Percentiles rank a stretch among this genome's conserved stretches.
phyloP scores from a whole-genome alignment of 1,140 invertebrate species.

The Brachionus rubens region DNA sequence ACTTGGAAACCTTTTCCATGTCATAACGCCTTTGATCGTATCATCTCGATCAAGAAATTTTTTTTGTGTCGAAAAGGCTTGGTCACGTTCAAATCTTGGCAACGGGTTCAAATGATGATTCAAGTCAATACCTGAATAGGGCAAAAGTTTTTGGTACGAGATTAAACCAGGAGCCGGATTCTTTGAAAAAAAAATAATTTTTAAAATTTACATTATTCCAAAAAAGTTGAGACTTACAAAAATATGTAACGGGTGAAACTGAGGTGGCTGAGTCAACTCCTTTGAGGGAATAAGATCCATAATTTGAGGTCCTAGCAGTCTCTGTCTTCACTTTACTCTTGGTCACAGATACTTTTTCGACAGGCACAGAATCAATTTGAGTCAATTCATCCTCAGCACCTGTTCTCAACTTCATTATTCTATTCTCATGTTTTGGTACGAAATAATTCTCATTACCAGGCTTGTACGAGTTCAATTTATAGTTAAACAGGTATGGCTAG shows the following conservation, averaged over 20 bases:
- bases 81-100: conserved; percentile 52
- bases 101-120: conserved; percentile 59
- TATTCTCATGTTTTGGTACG: conserved; percentile 1
- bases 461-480: conserved; percentile 19
- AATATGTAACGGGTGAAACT: conserved; percentile 58
- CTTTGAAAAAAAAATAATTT: conserved; percentile 48
- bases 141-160: conserved; percentile 54
- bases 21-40: conserved; percentile 56
- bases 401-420: conserved; percentile 49
- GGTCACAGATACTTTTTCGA: background rate
- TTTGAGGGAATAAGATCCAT: conserved; percentile 51
- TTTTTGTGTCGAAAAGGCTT: conserved; percentile 55
- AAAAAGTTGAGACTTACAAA: no score
- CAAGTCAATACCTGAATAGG: conserved; percentile 56
- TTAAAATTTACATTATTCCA: no score
- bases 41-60: conserved; percentile 58
- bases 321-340: conserved; percentile 2
- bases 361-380: conserved; percentile 8
- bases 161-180: conserved; percentile 58
- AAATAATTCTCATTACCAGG: background rate
- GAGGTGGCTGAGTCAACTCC: conserved; percentile 55
- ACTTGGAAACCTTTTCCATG: conserved; percentile 60
- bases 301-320: background rate
- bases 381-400: conserved; percentile 54
- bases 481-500: conserved; percentile 47